Evolutionary conservation across 2,888 invertebrate species (phyloP), one percentile per base, ranked within the genome.

Genomic region (Hipparchia sbordonii): DNA sequence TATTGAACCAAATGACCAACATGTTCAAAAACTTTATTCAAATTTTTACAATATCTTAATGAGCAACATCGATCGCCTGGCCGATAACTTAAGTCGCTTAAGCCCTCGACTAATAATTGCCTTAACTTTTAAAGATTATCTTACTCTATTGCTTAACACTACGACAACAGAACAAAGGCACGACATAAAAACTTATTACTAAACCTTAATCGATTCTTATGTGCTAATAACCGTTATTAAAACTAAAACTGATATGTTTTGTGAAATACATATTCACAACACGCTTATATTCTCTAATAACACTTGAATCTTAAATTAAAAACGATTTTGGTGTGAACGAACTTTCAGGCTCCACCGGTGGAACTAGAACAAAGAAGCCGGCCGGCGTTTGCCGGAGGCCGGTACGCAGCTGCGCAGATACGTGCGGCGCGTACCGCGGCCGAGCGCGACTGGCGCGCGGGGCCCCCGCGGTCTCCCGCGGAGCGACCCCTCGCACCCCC

Each of bases 301-400:
- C 76, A 72, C 74, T 72, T 51, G 12, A 45, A 54, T n/a, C 39
- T 48, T 46, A 66, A 66, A 70, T 69, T 63, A 62, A 67, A 52
- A 62, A 52, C 23, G n/a, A 52, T 67, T 56, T 62, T 9, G 13
- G 61, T 65, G 52, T 12, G 46, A 61, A 67, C 67, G 71, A 76
- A 79, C 70, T 70, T 69, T 73, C 69, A 76, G 76, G 70, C 74
- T 74, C 73, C 79, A 82, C 74, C 81, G 82, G 79, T 79, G 82
- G 82, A 81, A 81, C 75, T 46, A 73, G 89, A 89, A 92, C 93
- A 93, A 93, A 94, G 93, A 88, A 91, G 90, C 92, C 92, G 92
- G 91, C 90, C 90, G 91, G 92, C 87, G 79, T 78, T 70, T 77
- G 59, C 69, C 77, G 79, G 77, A 76, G 75, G 84, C 85, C 88